Base-by-base conservation (phyloP, 2,797 vertebrate species). In the Telmatherina bonti region DNA sequence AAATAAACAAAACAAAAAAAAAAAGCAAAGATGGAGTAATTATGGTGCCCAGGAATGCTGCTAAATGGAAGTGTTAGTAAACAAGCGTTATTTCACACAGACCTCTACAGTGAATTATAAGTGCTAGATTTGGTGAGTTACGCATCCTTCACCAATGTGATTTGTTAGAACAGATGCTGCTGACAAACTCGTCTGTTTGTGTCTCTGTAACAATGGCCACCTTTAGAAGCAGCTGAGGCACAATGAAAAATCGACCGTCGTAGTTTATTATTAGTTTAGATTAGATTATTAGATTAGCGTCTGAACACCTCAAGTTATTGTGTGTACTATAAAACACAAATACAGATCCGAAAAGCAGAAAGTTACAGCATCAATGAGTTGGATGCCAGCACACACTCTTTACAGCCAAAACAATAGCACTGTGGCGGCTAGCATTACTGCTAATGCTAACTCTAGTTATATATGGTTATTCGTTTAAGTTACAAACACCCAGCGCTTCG, bases 391-490 rank as follows among this genome's bases (percentile, higher is more conserved):
- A 12, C 11, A 24, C 5, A 18, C 7, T 10, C 26, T 18, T 15
- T 5, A 38, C 66, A 38, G 45, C 31, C 70, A 67, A 35, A 71
- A 80, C 82, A 82, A 73, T 61, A 41, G 63, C 60, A 56, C 3
- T 18, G 49, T 22, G 8, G 1, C 11, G 35, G 78, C 36, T 85
- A 81, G 76, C 78, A 66, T 11, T 2, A 2, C 10, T 13, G 78
- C 79, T 82, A 76, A 81, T 35, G 89, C 89, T 91, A 87, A 78
- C 59, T 68, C 66, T 15, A 12, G 26, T 35, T 27, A 35, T 65
- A 63, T 24, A 16, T 18, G 47, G 36, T 15, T 2, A 36, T 24
- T 74, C 15, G 0, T 9, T 64, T 56, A 4, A 51, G 3, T 26
- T n/a, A n/a, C 13, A 70, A 20, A 35, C 3, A 35, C 4, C 5